Evolutionary conservation across 2,113 vertebrate genomes (phyloP), one percentile per base, ranked within the genome.

Genomic region (Corythornis cristatus): DNA sequence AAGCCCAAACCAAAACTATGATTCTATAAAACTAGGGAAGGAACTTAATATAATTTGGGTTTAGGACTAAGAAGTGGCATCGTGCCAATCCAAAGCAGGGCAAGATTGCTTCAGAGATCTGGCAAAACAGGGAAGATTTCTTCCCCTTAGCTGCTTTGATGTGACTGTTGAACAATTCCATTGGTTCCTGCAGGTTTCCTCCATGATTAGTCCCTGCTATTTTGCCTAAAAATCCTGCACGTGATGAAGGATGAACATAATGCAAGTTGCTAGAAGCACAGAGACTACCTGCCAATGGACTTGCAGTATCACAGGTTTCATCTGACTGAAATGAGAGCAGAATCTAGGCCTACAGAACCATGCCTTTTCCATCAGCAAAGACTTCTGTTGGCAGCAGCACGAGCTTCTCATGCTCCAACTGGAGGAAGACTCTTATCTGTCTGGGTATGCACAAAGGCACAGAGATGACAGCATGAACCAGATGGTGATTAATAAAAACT

Each of bases 1-100:
- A 84, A 58, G 67, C 77, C 61, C 77, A 84, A 90, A 93, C 50
- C 85, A 95, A 83, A 96, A 93, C 65, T 80, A 14, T 51, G 50
- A 26, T 51, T 51, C 25, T 51, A 51, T 51, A 51, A 51, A 51
- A 93, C 67, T 80, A 14, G 84, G 22, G 22, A 89, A 93, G 15
- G 51, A 86, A 94, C 86, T n/a, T 46, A 72, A 78, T 31, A 83
- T 85, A 74, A 71, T 89, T 95, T 5, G 15, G 20, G 61, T 93
- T 85, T 60, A 71, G 18, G 61, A 62, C 81, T 64, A 60, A 81
- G 53, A 96, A 91, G 23, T 79, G 51, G 68, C 33, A 83, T 42
- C 82, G 33, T 51, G 86, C 22, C 42, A 85, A 29, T 11, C 8
- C 50, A 66, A 89, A 82, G 37, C 22, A 82, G 33, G 29, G 17